Conservation (phyloP, 1,140 invertebrate genomes). For the Linepithema humile region DNA sequence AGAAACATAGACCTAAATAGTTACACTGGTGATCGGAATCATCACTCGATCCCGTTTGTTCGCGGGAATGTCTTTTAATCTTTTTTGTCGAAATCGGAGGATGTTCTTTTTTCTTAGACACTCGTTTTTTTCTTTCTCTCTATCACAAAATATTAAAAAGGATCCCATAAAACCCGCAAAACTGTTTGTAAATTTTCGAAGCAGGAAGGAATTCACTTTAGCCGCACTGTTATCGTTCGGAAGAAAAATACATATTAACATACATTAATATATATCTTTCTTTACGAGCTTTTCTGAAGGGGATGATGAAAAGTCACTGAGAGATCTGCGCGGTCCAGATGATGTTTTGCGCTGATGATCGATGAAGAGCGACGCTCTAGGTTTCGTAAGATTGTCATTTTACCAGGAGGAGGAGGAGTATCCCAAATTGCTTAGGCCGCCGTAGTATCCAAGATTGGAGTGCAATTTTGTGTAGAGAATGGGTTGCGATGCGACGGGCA, state of each 20-base stretch:
- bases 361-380: background rate
- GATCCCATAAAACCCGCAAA: background rate
- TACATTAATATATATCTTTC: background rate
- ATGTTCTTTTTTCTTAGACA: background rate
- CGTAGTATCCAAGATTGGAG: conserved; percentile 39
- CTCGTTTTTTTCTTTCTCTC: background rate
- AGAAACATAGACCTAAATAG: conserved; percentile 38
- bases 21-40: conserved; percentile 21
- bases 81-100: background rate
- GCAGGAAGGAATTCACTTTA: conserved; percentile 7
- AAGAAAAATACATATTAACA: conserved; percentile 21
- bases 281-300: background rate
- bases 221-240: background rate
- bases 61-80: background rate
- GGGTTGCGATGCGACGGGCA: conserved; percentile 60
- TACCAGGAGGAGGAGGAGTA: conserved; percentile 19
- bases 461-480: conserved; percentile 53
- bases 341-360: background rate
- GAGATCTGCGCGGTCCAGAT: background rate
- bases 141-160: background rate
- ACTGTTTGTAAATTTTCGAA: conserved; percentile 1
- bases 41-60: background rate
- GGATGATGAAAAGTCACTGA: background rate
- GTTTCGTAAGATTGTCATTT: conserved; percentile 37
- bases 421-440: no score